A percentile compares a stretch with the other conserved stretches of the same genome.
Evolutionary conservation across 2,113 vertebrate genomes (phyloP).

Genomic region (Melanerpes aurifrons): DNA sequence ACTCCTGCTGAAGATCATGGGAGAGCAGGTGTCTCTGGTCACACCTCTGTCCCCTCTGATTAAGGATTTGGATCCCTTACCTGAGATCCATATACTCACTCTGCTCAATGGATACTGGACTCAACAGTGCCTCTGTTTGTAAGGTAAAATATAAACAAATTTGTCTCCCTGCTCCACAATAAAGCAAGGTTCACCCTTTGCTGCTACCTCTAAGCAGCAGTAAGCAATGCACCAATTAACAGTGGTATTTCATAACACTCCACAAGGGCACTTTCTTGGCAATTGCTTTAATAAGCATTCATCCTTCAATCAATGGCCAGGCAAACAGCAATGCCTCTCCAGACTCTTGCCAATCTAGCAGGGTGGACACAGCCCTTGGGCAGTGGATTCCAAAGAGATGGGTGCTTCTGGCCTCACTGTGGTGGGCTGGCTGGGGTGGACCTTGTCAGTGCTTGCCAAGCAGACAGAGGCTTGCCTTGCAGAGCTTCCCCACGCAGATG

Average conservation of each 20-base stretch:
- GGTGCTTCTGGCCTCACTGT: accelerated
- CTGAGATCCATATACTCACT: background rate
- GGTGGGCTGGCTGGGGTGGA: accelerated
- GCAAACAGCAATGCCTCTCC: background rate
- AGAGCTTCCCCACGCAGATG: background rate
- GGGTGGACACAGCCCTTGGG: accelerated
- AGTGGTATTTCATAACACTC: constrained; percentile 13
- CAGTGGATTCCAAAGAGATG: accelerated
- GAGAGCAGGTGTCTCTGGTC: background rate
- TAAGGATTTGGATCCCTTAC: background rate
- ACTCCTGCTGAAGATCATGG: background rate
- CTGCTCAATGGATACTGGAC: background rate
- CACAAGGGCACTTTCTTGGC: too few species aligned
- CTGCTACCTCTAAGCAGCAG: background rate
- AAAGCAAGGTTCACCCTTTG: background rate
- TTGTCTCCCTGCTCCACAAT: background rate
- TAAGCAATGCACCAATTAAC: background rate
- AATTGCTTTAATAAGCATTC: constrained; percentile 70
- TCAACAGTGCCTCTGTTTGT: background rate
- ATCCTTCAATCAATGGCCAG: constrained; percentile 54
- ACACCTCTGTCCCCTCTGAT: background rate
- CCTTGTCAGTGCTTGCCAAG: accelerated
- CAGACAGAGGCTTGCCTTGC: accelerated
- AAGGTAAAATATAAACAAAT: background rate
- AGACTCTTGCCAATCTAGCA: accelerated